phyloP scores from a whole-genome alignment of 1,140 invertebrate genomes.

The Psilanteris sp. region DNA sequence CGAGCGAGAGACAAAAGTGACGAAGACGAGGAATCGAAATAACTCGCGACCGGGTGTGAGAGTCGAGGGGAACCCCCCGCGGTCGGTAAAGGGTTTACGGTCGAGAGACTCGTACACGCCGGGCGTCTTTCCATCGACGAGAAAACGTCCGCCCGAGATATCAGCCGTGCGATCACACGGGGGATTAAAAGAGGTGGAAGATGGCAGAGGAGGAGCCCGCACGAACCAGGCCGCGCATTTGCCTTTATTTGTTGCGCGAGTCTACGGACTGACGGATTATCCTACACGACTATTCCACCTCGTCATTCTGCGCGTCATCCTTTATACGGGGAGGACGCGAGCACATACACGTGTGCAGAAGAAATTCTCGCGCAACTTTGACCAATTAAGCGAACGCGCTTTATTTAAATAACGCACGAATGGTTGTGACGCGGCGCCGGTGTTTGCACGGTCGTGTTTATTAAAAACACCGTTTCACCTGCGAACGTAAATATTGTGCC shows the following conservation, averaged over 20 bases:
- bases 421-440: too few relatives aligned
- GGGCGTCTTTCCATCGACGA: conserved; percentile 75
- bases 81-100: conserved; percentile 77
- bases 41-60: conserved; percentile 50
- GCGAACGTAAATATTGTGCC: too few relatives aligned
- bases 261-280: conserved; percentile 72
- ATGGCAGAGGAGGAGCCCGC: conserved; percentile 47
- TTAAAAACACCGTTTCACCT: too few relatives aligned
- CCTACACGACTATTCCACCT: conserved; percentile 61
- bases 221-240: conserved; percentile 64
- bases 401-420: too few relatives aligned
- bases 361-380: too few relatives aligned
- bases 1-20: conserved; percentile 11
- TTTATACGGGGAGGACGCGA: conserved; percentile 19
- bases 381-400: too few relatives aligned
- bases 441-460: too few relatives aligned
- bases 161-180: conserved; percentile 76
- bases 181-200: conserved; percentile 74
- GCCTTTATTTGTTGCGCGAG: conserved; percentile 72
- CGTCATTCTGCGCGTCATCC: conserved; percentile 53
- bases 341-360: conserved; percentile 5
- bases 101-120: conserved; percentile 70
- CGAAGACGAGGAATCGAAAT: conserved; percentile 54
- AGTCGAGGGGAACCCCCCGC: conserved; percentile 69
- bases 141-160: conserved; percentile 74